phyloP scores from a whole-genome alignment of 2,113 vertebrate species.

The Callorhinus ursinus region DNA sequence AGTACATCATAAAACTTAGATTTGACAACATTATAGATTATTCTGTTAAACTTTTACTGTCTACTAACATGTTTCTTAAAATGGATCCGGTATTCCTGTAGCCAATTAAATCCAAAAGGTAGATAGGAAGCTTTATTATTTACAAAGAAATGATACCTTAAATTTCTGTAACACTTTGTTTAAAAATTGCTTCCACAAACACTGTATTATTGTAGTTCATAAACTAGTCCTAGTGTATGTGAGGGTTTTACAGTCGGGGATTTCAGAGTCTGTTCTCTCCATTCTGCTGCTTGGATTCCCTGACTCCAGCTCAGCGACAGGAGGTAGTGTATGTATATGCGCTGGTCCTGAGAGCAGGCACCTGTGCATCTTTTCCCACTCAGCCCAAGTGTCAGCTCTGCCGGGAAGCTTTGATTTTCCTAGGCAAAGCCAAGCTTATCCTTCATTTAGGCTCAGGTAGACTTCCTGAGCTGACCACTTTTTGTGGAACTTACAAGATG shows the following conservation, averaged over 20 bases:
- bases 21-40: neutral
- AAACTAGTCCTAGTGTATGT: neutral
- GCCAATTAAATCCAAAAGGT: neutral
- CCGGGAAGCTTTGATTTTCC: neutral
- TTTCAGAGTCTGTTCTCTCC: neutral
- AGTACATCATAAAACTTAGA: neutral
- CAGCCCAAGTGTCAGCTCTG: neutral
- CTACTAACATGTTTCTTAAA: slow-evolving; percentile 32
- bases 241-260: neutral
- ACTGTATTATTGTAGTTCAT: neutral
- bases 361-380: neutral
- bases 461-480: neutral
- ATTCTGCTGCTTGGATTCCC: neutral
- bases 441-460: neutral
- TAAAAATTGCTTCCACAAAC: slow-evolving; percentile 23
- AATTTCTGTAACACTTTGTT: neutral
- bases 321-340: neutral
- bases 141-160: slow-evolving; percentile 23
- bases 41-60: neutral
- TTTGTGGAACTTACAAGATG: neutral
- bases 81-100: neutral
- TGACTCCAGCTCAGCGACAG: neutral
- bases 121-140: neutral
- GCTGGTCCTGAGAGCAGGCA: neutral
- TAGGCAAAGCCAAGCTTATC: neutral